These are phyloP conservation scores for Neocloeon triangulifer DNA, from an alignment of 1,140 invertebrate genomes.

Conservation along the genomic window DNA sequence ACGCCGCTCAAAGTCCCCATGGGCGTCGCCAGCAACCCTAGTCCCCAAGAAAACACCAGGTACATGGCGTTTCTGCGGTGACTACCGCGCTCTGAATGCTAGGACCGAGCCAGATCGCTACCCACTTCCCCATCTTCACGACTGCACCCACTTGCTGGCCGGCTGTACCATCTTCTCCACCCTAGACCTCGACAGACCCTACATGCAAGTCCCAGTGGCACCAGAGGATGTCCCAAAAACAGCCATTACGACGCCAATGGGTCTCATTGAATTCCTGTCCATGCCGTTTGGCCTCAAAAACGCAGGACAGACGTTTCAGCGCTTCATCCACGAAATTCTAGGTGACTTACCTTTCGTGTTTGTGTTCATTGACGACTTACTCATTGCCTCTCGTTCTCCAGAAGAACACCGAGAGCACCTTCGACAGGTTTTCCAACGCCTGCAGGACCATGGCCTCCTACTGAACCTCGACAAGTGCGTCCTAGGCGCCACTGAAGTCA, in stretches of 20 bases:
- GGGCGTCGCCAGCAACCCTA: too few species aligned
- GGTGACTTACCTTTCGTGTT: slow-evolving; percentile 13
- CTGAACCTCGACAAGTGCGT: slow-evolving; percentile 14
- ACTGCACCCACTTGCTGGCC: slow-evolving; percentile 13
- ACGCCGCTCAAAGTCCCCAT: too few species aligned
- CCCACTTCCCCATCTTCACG: slow-evolving; percentile 10
- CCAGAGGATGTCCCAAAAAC: slow-evolving; percentile 13
- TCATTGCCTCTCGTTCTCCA: slow-evolving; percentile 12
- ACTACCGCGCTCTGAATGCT: slow-evolving; percentile 22
- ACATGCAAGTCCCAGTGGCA: slow-evolving; percentile 18
- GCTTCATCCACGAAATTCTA: slow-evolving; percentile 22
- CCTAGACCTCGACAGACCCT: slow-evolving; percentile 17
- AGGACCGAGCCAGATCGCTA: too few species aligned
- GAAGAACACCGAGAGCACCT: slow-evolving; percentile 12
- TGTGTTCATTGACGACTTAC: slow-evolving; percentile 20
- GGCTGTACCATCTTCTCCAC: slow-evolving; percentile 14
- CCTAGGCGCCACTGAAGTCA: slow-evolving; percentile 11
- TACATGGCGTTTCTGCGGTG: slow-evolving; percentile 18
- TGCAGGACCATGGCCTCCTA: slow-evolving; percentile 10
- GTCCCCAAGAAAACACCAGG: too few species aligned
- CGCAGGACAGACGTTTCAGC: slow-evolving; percentile 23
- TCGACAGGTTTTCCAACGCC: slow-evolving; percentile 9
- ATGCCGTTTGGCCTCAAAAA: slow-evolving; percentile 21
- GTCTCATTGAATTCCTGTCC: slow-evolving; percentile 15
- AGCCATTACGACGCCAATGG: slow-evolving; percentile 13